phyloP scores from a whole-genome alignment of 2,113 vertebrate species.

The Clupea harengus region DNA sequence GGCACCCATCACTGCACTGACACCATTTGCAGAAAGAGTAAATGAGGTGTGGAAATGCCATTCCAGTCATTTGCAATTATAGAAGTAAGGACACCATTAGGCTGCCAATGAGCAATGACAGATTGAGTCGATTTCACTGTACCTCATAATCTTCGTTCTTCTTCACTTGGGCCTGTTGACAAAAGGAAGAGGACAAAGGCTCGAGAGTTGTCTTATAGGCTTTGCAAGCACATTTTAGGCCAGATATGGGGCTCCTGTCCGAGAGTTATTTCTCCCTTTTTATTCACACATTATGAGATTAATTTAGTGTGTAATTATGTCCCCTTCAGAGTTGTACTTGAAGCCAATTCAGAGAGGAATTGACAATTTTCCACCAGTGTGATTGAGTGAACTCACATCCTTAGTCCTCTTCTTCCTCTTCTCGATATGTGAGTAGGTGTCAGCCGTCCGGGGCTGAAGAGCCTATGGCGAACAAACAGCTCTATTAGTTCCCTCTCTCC shows the following conservation, averaged over 20 bases:
- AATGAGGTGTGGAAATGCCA: neutral
- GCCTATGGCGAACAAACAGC: neutral
- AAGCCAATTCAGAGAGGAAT: neutral
- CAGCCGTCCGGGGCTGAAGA: neutral
- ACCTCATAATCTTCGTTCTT: neutral
- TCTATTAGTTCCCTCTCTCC: neutral
- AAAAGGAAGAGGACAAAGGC: neutral
- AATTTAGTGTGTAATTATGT: neutral
- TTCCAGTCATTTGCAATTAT: neutral
- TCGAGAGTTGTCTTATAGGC: too few relatives aligned
- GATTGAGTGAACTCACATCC: neutral
- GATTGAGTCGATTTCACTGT: neutral
- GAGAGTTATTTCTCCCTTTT: neutral
- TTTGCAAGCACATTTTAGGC: neutral
- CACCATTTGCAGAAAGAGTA: neutral
- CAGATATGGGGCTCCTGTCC: too few relatives aligned
- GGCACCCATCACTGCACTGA: neutral
- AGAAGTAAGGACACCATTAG: neutral
- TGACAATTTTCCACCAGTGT: neutral
- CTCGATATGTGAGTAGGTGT: neutral
- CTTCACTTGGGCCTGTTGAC: neutral
- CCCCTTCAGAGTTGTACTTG: neutral
- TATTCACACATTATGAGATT: neutral
- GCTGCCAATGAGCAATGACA: constrained; percentile 2
- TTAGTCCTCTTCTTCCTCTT: neutral